phyloP scores from a whole-genome alignment of 2,113 vertebrate genomes.

The Scatophagus argus region DNA sequence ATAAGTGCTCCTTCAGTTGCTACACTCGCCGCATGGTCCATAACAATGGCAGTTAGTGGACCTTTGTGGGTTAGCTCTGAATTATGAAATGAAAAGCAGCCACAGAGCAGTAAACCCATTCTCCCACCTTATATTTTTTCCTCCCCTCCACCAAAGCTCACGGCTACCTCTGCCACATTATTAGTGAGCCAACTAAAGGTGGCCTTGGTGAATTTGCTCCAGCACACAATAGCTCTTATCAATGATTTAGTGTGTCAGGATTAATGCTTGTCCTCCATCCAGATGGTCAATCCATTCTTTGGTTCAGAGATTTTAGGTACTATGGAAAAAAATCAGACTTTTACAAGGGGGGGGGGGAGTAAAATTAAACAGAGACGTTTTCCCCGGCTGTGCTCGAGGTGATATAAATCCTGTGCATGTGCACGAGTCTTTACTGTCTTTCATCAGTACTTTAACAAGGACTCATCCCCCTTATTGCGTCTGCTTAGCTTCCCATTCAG shows the following conservation, averaged over 20 bases:
- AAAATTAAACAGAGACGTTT: constrained; percentile 3
- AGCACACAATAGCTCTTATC: constrained; percentile 26
- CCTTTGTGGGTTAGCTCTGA: constrained; percentile 45
- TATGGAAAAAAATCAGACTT: constrained; percentile 3
- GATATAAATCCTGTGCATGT: constrained; percentile 14
- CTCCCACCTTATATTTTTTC: constrained; percentile 28
- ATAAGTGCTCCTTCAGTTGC: constrained; percentile 26
- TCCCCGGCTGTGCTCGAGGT: neutral
- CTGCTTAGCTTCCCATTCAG: constrained; percentile 23
- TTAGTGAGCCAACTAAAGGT: constrained; percentile 53
- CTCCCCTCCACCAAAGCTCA: constrained; percentile 42
- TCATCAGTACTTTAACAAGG: constrained; percentile 33
- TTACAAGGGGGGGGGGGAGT: neutral
- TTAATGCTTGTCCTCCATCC: constrained; percentile 28
- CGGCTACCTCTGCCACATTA: constrained; percentile 47
- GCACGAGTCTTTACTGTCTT: constrained; percentile 6
- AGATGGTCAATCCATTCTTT: constrained; percentile 12
- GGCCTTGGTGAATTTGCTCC: constrained; percentile 53
- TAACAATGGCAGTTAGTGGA: constrained; percentile 37
- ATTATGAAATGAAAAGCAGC: constrained; percentile 44
- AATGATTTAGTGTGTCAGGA: constrained; percentile 49
- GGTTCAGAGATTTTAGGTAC: constrained; percentile 16
- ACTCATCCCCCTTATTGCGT: constrained; percentile 1
- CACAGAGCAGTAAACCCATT: constrained; percentile 35
- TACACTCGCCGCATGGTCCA: constrained; percentile 11